Percentiles rank a stretch among this genome's conserved stretches.
Conservation (phyloP, 1,140 invertebrate genomes). For the Phocides pigmalion region DNA sequence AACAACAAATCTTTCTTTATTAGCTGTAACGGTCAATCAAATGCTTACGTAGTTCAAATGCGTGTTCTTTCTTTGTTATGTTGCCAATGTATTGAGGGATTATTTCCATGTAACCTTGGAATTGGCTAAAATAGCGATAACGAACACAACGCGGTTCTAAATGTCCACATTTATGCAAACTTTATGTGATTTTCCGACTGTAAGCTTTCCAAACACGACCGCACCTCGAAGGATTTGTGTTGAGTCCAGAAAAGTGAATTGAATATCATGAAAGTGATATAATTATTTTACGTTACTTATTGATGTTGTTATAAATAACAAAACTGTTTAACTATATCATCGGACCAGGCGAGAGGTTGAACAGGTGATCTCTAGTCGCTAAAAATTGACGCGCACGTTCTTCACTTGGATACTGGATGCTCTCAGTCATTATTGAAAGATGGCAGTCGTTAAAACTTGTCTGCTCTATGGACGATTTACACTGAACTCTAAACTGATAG, state of each 20-base stretch:
- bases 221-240: background rate
- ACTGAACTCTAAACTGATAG: no score
- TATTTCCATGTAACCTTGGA: conserved; percentile 22
- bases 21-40: conserved; percentile 12
- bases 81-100: conserved; percentile 13
- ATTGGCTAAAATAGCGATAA: conserved; percentile 24
- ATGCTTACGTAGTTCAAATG: conserved; percentile 13
- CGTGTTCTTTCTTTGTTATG: conserved; percentile 26
- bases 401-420: no score
- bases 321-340: no score
- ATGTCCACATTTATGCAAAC: conserved; percentile 17
- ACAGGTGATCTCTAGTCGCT: no score
- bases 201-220: conserved; percentile 6
- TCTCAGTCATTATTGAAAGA: no score
- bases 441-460: no score
- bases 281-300: background rate
- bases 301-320: no score
- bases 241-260: background rate
- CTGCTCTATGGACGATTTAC: no score
- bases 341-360: no score
- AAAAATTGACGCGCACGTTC: no score
- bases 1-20: conserved; percentile 15
- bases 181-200: conserved; percentile 15
- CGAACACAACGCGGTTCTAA: conserved; percentile 12
- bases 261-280: background rate